A percentile compares a stretch with the other conserved stretches of the same genome.
Evolutionary conservation across 2,113 vertebrate species (phyloP).

Genomic region (Reinhardtius hippoglossoides): DNA sequence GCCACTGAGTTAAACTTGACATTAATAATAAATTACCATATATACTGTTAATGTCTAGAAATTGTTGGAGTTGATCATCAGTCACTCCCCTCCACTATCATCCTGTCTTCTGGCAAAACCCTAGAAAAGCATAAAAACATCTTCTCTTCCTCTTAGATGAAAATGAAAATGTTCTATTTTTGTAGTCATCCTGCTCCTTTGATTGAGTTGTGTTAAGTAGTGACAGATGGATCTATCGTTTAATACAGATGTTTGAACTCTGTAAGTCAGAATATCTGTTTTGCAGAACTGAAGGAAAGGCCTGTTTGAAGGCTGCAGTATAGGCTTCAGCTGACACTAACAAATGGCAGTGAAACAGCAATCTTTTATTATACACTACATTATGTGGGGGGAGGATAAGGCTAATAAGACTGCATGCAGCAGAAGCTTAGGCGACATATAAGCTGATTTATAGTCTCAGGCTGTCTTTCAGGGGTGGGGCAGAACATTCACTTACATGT

Average conservation of each 20-base stretch:
- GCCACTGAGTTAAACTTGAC: too few relatives aligned
- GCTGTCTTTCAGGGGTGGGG: constrained; percentile 11
- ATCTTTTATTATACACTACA: constrained; percentile 41
- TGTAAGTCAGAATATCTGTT: not conserved
- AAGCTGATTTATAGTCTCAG: constrained; percentile 42
- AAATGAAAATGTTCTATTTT: too few relatives aligned
- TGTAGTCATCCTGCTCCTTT: not conserved
- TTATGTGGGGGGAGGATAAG: constrained; percentile 37
- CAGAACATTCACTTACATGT: constrained; percentile 7
- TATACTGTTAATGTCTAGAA: too few relatives aligned
- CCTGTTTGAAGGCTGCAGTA: constrained; percentile 13
- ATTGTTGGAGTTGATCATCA: too few relatives aligned
- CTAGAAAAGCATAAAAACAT: too few relatives aligned
- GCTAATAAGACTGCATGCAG: constrained; percentile 46
- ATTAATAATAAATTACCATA: too few relatives aligned
- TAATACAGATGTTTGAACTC: constrained; percentile 16
- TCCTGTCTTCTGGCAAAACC: too few relatives aligned
- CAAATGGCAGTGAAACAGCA: constrained; percentile 34
- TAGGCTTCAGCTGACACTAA: constrained; percentile 44
- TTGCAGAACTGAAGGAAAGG: constrained; percentile 1
- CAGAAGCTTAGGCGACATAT: constrained; percentile 30
- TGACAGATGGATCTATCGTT: constrained; percentile 32
- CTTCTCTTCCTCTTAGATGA: too few relatives aligned
- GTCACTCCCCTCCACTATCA: too few relatives aligned
- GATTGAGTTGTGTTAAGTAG: not conserved